A percentile compares a stretch with the other conserved stretches of the same genome.
These are phyloP conservation scores for Microcebus lehilahytsara DNA, from an alignment of 2,113 vertebrate species.

Conservation along the genomic window DNA sequence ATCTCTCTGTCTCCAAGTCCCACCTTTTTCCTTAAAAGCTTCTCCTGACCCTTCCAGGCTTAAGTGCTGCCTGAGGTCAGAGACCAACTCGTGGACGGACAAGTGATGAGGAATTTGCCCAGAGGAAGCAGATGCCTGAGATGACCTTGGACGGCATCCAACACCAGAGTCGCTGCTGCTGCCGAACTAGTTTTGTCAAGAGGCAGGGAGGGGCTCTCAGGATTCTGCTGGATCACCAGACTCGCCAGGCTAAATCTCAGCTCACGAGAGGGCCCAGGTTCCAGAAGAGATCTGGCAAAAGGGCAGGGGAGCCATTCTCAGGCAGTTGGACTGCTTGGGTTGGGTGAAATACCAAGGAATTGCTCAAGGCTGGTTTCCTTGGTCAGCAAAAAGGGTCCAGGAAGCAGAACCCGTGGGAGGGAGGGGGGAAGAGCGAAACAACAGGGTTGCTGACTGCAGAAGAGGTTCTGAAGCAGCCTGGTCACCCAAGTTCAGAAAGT, in stretches of 20 bases:
- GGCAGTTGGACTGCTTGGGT: background rate
- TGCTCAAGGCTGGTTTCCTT: background rate
- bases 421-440: background rate
- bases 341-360: background rate
- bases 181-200: background rate
- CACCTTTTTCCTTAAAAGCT: background rate
- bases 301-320: background rate
- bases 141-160: background rate
- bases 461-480: background rate
- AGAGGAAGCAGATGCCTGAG: background rate
- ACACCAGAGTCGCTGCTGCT: too few relatives aligned
- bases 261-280: background rate
- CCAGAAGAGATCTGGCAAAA: background rate
- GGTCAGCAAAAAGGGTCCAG: slow-evolving; percentile 26
- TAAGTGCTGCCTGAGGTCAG: background rate
- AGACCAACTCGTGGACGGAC: background rate
- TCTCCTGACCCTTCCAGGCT: background rate
- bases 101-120: background rate
- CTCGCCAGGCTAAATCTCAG: background rate
- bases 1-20: background rate
- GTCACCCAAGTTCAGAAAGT: slow-evolving; percentile 48
- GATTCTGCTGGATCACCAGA: too few relatives aligned
- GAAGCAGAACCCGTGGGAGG: slow-evolving; percentile 17
- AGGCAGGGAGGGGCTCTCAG: background rate
- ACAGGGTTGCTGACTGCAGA: background rate